Evolutionary conservation across 2,797 vertebrate species (phyloP), one percentile per base, ranked within the genome.

Genomic region (Chromis chromis): DNA sequence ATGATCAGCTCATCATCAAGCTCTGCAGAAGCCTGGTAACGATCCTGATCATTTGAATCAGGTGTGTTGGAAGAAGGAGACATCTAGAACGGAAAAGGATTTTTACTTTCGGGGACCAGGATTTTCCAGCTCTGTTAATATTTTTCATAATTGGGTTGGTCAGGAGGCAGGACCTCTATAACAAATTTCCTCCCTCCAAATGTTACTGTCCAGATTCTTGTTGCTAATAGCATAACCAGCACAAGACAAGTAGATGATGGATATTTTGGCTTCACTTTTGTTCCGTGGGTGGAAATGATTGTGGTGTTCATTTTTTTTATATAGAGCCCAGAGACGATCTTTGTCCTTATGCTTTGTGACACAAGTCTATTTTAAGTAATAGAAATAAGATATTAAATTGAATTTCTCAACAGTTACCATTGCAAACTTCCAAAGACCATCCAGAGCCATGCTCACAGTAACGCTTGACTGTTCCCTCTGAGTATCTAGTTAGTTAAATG

Each of bases 361-460:
- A 27, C 16, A 22, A 31, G 4, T 13, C 9, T 40, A 13, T 27
- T 49, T 52, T 2, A 31, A 56, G 4, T 22, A 24, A 5, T 42
- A 13, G 22, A 39, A 48, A 53, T 21, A 39, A 28, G 0, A 58
- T 66, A 4, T 33, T 22, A 53, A 13, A 24, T 24, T 42, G 31
- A 17, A 66, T n/a, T 11, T 55, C 14, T 42, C 14, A 42, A 39
- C 19, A 6, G 50, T 53, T 4, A 58, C 19, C 25, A 14, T 65
- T 48, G 46, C 39, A 44, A 42, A 28, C 31, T n/a, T 28, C n/a
- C 36, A 65, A 33, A 27, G 28, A 65, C 50, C 49, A n/a, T 57
- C 33, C 1, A 4, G 63, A 65, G 40, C 44, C 25, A 36, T 40
- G 56, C 65, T 77, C 56, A 70, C 63, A 61, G 59, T 54, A 59